These are phyloP conservation scores for Lepisosteus oculatus DNA, from an alignment of 2,113 vertebrate species.

Conservation along the genomic window DNA sequence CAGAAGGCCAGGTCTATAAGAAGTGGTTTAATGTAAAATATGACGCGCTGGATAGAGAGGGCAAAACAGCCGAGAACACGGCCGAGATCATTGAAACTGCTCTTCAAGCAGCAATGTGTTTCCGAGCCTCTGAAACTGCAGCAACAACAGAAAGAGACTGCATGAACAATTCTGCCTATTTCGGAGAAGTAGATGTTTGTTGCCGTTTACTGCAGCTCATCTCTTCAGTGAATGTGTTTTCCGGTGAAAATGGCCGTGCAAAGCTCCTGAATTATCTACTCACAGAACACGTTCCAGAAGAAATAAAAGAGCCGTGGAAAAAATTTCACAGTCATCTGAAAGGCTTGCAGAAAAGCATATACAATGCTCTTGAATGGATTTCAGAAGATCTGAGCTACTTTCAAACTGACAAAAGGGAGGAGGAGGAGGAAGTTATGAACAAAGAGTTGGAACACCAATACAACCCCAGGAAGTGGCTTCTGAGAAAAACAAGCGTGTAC, in stretches of 20 bases:
- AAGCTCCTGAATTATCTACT: slow-evolving; percentile 57
- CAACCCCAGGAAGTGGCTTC: slow-evolving; percentile 57
- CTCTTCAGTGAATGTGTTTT: slow-evolving; percentile 46
- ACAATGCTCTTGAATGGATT: slow-evolving; percentile 61
- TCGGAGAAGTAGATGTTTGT: slow-evolving; percentile 65
- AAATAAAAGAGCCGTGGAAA: slow-evolving; percentile 48
- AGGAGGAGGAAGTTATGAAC: slow-evolving; percentile 35
- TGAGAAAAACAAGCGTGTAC: slow-evolving; percentile 42
- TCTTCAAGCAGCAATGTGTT: slow-evolving; percentile 58
- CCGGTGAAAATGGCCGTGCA: slow-evolving; percentile 20
- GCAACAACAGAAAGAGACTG: slow-evolving; percentile 46
- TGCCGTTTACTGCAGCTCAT: slow-evolving; percentile 57
- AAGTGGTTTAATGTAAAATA: slow-evolving; percentile 48
- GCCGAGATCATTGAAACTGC: slow-evolving; percentile 46
- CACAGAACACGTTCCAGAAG: slow-evolving; percentile 56
- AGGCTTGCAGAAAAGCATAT: slow-evolving; percentile 46
- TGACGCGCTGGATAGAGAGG: slow-evolving; percentile 40
- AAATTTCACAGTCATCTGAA: slow-evolving; percentile 51
- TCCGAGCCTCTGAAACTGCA: slow-evolving; percentile 50
- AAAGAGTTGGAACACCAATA: slow-evolving; percentile 44
- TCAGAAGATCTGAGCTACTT: slow-evolving; percentile 66
- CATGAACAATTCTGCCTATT: slow-evolving; percentile 56
- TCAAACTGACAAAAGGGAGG: slow-evolving; percentile 53
- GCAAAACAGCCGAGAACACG: not conserved
- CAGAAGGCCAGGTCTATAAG: slow-evolving; percentile 62